These are phyloP conservation scores for Rachycentron canadum DNA, from an alignment of 2,797 vertebrate species.

Conservation along the genomic window DNA sequence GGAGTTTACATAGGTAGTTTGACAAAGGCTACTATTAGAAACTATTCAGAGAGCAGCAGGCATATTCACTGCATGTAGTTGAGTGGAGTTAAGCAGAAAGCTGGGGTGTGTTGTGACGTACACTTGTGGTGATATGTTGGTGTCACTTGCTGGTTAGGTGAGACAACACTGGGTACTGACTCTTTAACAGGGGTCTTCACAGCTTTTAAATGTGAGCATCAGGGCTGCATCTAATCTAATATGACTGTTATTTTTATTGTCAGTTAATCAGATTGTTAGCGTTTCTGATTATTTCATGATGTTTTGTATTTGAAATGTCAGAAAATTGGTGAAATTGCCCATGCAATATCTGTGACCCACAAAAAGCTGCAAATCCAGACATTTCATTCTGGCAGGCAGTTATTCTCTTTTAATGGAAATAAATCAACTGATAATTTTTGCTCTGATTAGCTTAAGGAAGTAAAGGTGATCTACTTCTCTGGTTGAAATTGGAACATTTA, in stretches of 20 bases:
- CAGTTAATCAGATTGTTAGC: not conserved
- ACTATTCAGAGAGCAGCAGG: not conserved
- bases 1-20: not conserved
- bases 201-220: not conserved
- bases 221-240: no score
- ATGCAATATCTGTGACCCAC: not conserved
- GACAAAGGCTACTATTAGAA: not conserved
- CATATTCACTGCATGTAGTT: not conserved
- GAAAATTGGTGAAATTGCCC: not conserved
- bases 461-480: not conserved
- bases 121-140: not conserved
- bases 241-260: not conserved
- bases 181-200: not conserved
- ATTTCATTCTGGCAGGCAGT: not conserved
- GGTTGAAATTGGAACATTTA: slow-evolving; percentile 28
- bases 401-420: not conserved
- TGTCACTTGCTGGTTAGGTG: slow-evolving; percentile 3
- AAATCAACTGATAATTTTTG: not conserved
- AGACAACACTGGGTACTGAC: not conserved
- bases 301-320: not conserved
- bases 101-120: not conserved
- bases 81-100: not conserved
- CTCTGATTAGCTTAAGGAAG: slow-evolving; percentile 18
- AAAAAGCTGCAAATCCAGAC: not conserved
- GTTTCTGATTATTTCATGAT: not conserved